These are phyloP conservation scores for Scaptomyza hsui DNA, from an alignment of 1,140 invertebrate genomes.

Conservation along the genomic window DNA sequence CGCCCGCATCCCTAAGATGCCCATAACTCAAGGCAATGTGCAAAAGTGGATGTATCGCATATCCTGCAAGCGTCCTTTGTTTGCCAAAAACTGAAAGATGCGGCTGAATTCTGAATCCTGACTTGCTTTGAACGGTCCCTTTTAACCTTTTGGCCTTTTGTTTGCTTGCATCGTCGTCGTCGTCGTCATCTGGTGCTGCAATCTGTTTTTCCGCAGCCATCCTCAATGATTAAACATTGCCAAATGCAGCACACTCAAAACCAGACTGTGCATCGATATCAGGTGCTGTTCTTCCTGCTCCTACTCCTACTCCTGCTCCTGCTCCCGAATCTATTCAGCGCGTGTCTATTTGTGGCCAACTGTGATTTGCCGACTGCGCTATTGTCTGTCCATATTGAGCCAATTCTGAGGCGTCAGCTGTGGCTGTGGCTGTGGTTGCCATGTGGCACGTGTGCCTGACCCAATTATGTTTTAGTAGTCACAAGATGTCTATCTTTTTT, in stretches of 20 bases:
- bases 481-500: slow-evolving; percentile 23
- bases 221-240: slow-evolving; percentile 75
- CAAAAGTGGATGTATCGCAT: slow-evolving; percentile 82
- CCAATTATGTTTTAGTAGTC: slow-evolving; percentile 22
- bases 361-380: slow-evolving; percentile 64
- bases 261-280: slow-evolving; percentile 42
- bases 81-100: slow-evolving; percentile 52
- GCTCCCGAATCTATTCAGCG: slow-evolving; percentile 19
- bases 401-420: slow-evolving; percentile 56
- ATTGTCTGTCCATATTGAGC: slow-evolving; percentile 27
- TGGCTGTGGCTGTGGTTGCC: slow-evolving; percentile 53
- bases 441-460: slow-evolving; percentile 62
- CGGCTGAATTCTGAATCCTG: slow-evolving; percentile 3
- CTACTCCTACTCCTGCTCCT: neutral
- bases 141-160: slow-evolving; percentile 52
- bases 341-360: slow-evolving; percentile 74
- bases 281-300: slow-evolving; percentile 46
- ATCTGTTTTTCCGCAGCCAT: slow-evolving; percentile 72
- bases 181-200: slow-evolving; percentile 74
- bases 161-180: slow-evolving; percentile 38
- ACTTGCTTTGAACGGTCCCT: slow-evolving; percentile 10
- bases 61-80: slow-evolving; percentile 67
- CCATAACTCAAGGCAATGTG: slow-evolving; percentile 80
- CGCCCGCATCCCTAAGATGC: slow-evolving; percentile 63
- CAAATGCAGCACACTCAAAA: slow-evolving; percentile 49